Evolutionary conservation across 2,797 vertebrate species (phyloP).

Genomic region (Galaxias olidus): DNA sequence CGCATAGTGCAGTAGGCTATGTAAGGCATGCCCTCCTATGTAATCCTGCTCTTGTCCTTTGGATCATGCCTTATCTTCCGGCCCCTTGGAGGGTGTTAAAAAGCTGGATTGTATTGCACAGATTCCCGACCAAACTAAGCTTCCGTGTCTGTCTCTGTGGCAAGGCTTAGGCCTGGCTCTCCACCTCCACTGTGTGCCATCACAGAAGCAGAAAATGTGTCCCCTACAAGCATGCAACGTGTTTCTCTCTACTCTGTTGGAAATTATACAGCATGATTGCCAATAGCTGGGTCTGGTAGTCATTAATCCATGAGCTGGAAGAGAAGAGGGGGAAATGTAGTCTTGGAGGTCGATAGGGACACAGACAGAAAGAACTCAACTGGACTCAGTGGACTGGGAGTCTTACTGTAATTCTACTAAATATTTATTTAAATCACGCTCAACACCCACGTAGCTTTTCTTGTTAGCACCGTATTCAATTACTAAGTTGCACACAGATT

Average conservation of each 20-base stretch:
- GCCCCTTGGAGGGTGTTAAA: neutral
- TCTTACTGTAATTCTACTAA: too few relatives aligned
- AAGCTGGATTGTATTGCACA: neutral
- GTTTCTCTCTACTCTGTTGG: conserved; percentile 4
- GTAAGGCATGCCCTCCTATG: neutral
- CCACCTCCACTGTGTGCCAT: neutral
- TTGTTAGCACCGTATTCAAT: conserved; percentile 10
- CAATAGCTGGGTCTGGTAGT: neutral
- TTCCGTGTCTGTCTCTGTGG: neutral
- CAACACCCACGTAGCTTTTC: too few relatives aligned
- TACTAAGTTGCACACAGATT: conserved; percentile 11
- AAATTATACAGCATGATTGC: neutral
- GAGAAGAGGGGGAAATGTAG: neutral
- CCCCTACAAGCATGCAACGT: neutral
- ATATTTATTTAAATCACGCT: too few relatives aligned
- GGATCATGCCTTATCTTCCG: neutral
- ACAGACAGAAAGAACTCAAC: neutral
- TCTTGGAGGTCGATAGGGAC: neutral
- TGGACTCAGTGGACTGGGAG: neutral
- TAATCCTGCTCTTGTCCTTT: neutral
- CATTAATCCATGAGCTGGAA: neutral
- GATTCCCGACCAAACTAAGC: neutral
- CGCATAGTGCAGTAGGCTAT: neutral
- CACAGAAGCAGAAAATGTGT: conserved; percentile 3
- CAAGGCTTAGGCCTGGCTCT: neutral